Conservation (phyloP, 2,113 vertebrate species). For the Thunnus maccoyii region DNA sequence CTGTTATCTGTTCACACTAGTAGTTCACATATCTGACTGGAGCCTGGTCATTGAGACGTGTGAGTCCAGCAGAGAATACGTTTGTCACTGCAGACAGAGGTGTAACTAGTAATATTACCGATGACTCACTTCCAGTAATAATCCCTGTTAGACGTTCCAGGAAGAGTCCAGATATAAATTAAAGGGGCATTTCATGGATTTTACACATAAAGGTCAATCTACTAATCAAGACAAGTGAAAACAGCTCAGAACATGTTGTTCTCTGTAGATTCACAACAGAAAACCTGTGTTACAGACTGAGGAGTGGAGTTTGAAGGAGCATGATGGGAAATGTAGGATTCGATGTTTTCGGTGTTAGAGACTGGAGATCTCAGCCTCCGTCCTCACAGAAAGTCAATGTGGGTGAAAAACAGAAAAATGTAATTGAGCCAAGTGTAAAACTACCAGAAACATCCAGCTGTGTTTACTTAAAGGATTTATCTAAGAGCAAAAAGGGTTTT, state of each 20-base stretch:
- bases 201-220: not conserved
- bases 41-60: not conserved
- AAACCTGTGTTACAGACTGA: not conserved
- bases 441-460: too few species aligned
- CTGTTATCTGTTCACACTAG: too few species aligned
- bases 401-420: slow-evolving; percentile 8
- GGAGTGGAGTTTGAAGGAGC: not conserved
- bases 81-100: not conserved
- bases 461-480: not conserved
- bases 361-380: not conserved
- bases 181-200: not conserved
- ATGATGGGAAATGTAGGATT: slow-evolving; percentile 6
- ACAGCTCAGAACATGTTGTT: too few species aligned
- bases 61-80: not conserved
- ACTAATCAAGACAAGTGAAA: not conserved
- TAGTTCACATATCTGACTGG: not conserved
- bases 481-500: not conserved
- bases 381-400: not conserved
- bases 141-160: not conserved
- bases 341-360: not conserved
- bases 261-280: not conserved
- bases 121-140: not conserved
- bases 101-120: not conserved
- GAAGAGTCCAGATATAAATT: not conserved
- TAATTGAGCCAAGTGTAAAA: slow-evolving; percentile 9